Conservation (phyloP, 2,797 vertebrate species). For the Falco columbarius region DNA sequence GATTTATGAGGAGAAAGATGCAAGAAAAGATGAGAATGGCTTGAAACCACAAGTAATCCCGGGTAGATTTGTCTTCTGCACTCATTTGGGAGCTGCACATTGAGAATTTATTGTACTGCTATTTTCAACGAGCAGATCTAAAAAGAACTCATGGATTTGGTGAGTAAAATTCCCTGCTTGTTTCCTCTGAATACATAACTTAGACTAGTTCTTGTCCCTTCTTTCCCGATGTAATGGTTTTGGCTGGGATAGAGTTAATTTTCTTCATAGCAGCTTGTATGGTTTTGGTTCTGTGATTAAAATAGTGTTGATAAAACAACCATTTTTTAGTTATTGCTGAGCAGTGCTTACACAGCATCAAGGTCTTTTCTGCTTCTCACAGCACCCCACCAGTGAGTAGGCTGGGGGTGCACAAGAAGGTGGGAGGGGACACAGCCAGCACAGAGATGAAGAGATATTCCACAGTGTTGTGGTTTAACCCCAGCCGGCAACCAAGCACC, state of each 20-base stretch:
- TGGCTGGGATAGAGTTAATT: not conserved
- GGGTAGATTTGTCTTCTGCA: not conserved
- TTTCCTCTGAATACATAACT: not conserved
- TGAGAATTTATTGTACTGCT: not conserved
- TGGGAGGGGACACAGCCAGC: not conserved
- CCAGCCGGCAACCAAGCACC: too few relatives aligned
- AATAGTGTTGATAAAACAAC: not conserved
- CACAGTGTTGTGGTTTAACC: too few relatives aligned
- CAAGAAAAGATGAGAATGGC: not conserved
- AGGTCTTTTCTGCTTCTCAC: not conserved
- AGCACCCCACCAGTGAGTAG: rapidly evolving
- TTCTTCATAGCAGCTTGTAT: not conserved
- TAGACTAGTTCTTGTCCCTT: not conserved
- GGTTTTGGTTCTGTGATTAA: not conserved
- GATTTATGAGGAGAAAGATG: not conserved
- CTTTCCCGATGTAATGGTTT: not conserved
- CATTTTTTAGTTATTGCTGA: not conserved
- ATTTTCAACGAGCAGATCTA: not conserved
- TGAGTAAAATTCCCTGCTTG: not conserved
- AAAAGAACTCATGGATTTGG: not conserved
- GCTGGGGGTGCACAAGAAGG: not conserved
- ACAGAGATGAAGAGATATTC: not conserved
- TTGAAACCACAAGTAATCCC: not conserved
- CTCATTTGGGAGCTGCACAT: not conserved
- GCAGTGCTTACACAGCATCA: not conserved